phyloP scores from a whole-genome alignment of 1,140 invertebrate species.

The Drosophila neocordata region DNA sequence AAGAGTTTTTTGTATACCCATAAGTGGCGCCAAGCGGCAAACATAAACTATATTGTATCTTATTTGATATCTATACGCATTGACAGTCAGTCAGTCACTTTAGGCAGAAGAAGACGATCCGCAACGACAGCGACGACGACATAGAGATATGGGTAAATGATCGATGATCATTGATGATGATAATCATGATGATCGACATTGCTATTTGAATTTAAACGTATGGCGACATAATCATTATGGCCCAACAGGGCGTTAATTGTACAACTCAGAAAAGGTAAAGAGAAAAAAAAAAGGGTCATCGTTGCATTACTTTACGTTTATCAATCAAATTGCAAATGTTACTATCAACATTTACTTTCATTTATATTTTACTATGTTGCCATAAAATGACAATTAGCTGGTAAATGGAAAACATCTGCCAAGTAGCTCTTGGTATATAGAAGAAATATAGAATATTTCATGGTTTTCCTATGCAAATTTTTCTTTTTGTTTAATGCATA shows the following conservation, averaged over 20 bases:
- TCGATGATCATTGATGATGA: constrained; percentile 64
- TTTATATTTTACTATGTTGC: too few relatives aligned
- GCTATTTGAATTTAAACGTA: constrained; percentile 42
- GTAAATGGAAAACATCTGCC: constrained; percentile 62
- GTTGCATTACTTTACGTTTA: constrained; percentile 7
- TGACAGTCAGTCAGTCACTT: constrained; percentile 40
- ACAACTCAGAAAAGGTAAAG: constrained; percentile 29
- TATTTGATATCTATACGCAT: constrained; percentile 32
- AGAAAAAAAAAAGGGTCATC: constrained; percentile 39
- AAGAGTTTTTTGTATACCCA: constrained; percentile 45
- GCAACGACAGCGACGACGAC: constrained; percentile 37
- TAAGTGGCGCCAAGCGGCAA: constrained; percentile 73
- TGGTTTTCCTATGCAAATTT: constrained; percentile 78
- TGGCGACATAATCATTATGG: constrained; percentile 46
- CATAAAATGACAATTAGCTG: constrained; percentile 56
- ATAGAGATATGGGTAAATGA: constrained; percentile 45
- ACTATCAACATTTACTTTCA: neutral
- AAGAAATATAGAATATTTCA: constrained; percentile 44
- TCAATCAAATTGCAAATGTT: constrained; percentile 14
- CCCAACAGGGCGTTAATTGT: constrained; percentile 48
- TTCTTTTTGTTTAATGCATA: constrained; percentile 43
- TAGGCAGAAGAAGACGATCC: constrained; percentile 53
- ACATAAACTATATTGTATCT: constrained; percentile 41
- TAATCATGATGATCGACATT: constrained; percentile 46
- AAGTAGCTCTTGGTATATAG: constrained; percentile 24